phyloP scores from a whole-genome alignment of 2,797 vertebrate species.

The Enoplosus armatus region DNA sequence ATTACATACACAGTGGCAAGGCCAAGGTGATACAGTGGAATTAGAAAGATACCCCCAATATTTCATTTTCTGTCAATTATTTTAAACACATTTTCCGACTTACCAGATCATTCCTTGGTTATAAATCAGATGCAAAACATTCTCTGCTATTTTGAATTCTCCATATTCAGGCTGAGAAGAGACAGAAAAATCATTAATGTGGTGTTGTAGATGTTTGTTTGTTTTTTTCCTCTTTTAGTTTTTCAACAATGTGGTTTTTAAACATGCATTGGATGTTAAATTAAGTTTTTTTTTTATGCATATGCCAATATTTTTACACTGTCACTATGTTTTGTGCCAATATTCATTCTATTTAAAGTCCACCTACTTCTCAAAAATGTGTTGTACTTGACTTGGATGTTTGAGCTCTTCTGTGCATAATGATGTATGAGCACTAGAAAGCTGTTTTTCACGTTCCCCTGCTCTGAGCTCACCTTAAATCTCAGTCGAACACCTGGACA shows the following conservation, averaged over 20 bases:
- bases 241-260: no score
- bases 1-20: conserved; percentile 25
- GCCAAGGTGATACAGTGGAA: conserved; percentile 9
- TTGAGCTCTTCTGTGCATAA: background rate
- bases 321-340: no score
- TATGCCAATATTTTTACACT: background rate
- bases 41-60: background rate
- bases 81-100: conserved; percentile 58
- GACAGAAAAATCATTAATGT: conserved; percentile 21
- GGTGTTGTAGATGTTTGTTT: background rate
- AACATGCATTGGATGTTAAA: background rate
- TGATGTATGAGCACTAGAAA: background rate
- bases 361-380: no score
- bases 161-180: conserved; percentile 94
- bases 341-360: no score
- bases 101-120: conserved; percentile 99
- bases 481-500: background rate
- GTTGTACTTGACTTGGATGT: no score
- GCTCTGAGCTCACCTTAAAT: background rate
- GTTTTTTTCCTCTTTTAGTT: no score
- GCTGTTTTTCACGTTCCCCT: background rate
- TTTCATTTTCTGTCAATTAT: background rate
- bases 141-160: conserved; percentile 99
- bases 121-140: conserved; percentile 96
- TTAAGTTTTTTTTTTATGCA: background rate